Evolutionary conservation across 2,113 vertebrate genomes (phyloP), one percentile per base, ranked within the genome.

Genomic region (Herpetotheres cachinnans): DNA sequence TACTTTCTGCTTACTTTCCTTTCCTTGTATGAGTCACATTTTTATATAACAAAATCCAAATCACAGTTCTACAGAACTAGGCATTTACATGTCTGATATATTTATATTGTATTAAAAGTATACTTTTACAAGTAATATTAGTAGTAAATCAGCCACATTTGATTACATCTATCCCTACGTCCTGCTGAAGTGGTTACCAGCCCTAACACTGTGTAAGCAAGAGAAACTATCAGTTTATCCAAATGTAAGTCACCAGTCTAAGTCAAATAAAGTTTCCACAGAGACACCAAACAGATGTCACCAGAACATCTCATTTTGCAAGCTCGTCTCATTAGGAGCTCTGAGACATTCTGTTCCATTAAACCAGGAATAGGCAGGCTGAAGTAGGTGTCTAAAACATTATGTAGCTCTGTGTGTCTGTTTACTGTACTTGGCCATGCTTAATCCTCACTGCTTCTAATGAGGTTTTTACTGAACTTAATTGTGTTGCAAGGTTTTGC

Each of bases 331-430:
- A 93, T 97, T 94, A 95, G 78, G 91, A 82, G 44, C 61, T 44
- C 88, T 93, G 89, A 95, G 86, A 89, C 92, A 91, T 49, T 92
- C 83, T 96, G 91, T 97, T 96, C 93, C 73, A 90, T 94, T 89
- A 95, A 76, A 72, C 27, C 10, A 9, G 47, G 69, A 94, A 61
- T 59, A 89, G 83, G 25, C 10, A 0, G 70, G 50, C 93, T 92
- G 83, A 44, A 69, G 80, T 86, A 92, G 94, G 91, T 95, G 81
- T 91, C 89, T 89, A 72, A 95, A 95, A 58, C 32, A 82, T 91
- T 79, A 84, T 72, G 91, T 26, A 84, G 70, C 77, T 85, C 89
- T 74, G 70, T 76, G 54, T 0, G 2, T 91, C 83, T 97, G 95
- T 94, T 95, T 86, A 44, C 73, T 89, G 93, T 93, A 77, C 56